phyloP scores from a whole-genome alignment of 2,797 vertebrate species.

The Echeneis naucrates region DNA sequence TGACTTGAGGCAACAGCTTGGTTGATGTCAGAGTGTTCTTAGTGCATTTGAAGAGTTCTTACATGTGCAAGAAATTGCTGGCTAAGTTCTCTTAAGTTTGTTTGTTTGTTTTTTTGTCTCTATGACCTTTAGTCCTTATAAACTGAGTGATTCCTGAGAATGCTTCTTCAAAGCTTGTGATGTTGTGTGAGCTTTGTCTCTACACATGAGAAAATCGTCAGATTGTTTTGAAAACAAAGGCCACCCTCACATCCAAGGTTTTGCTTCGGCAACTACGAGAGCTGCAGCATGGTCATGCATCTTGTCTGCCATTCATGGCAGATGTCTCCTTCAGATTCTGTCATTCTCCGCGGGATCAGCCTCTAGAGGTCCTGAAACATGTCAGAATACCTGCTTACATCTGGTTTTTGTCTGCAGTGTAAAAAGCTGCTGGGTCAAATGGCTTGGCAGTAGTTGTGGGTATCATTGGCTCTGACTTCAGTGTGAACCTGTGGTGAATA shows the following conservation, averaged over 20 bases:
- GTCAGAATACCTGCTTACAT: too few relatives aligned
- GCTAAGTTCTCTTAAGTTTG: too few relatives aligned
- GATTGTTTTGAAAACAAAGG: background rate
- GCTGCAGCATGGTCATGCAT: slow-evolving; percentile 1
- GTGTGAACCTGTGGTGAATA: too few relatives aligned
- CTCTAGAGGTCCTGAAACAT: background rate
- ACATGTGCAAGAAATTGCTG: too few relatives aligned
- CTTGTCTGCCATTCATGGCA: background rate
- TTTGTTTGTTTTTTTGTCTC: background rate
- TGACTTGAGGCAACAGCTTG: too few relatives aligned
- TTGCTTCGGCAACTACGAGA: background rate
- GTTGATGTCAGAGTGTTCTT: too few relatives aligned
- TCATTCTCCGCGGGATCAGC: background rate
- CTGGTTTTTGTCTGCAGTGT: too few relatives aligned
- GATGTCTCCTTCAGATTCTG: background rate
- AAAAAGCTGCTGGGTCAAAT: too few relatives aligned
- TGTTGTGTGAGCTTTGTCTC: background rate
- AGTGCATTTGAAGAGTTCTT: too few relatives aligned
- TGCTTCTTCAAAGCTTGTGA: background rate
- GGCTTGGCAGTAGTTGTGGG: too few relatives aligned
- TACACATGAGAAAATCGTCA: background rate
- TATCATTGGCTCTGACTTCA: too few relatives aligned
- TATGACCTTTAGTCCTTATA: background rate
- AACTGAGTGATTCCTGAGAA: background rate
- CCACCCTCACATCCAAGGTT: background rate